Percentiles rank a stretch among this genome's conserved stretches.
Evolutionary conservation across 2,888 invertebrate genomes (phyloP).

Genomic region (Scaptomyza caliginosa): DNA sequence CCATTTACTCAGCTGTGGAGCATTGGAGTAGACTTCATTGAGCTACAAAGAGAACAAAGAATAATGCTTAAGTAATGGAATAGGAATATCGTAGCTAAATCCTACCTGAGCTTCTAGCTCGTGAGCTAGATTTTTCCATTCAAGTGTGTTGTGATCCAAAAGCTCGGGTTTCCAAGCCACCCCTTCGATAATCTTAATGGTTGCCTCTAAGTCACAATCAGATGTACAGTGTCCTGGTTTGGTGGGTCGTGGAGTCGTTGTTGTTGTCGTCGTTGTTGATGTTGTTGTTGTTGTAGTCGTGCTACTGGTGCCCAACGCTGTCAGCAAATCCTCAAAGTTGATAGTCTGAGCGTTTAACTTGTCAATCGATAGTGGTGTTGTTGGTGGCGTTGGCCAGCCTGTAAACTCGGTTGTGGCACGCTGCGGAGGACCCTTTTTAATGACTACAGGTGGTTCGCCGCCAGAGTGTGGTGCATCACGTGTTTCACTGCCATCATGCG

Average conservation of each 20-base stretch:
- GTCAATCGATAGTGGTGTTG: constrained; percentile 93
- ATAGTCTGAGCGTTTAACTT: constrained; percentile 86
- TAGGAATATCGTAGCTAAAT: accelerated
- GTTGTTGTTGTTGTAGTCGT: constrained; percentile 86
- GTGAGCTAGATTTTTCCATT: constrained; percentile 93
- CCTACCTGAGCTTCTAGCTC: constrained; percentile 92
- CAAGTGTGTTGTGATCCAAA: constrained; percentile 92
- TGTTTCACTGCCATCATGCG: constrained; percentile 68
- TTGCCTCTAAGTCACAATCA: constrained; percentile 94
- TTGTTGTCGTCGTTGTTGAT: constrained; percentile 89
- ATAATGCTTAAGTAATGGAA: background rate
- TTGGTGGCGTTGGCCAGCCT: constrained; percentile 95
- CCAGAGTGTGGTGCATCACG: constrained; percentile 83
- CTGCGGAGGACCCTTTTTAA: constrained; percentile 93
- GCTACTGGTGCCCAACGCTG: constrained; percentile 76
- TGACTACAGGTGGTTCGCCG: constrained; percentile 86
- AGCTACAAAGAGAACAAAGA: constrained; percentile 85
- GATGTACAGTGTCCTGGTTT: constrained; percentile 91
- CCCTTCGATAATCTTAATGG: constrained; percentile 92
- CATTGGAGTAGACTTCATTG: constrained; percentile 92
- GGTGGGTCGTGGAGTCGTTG: constrained; percentile 88
- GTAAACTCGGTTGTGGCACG: constrained; percentile 95
- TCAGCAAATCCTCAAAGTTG: constrained; percentile 84
- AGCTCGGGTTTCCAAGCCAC: constrained; percentile 94
- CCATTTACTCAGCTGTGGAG: constrained; percentile 90